These are phyloP conservation scores for Mus spicilegus DNA, from an alignment of 2,113 vertebrate species.

Conservation along the genomic window DNA sequence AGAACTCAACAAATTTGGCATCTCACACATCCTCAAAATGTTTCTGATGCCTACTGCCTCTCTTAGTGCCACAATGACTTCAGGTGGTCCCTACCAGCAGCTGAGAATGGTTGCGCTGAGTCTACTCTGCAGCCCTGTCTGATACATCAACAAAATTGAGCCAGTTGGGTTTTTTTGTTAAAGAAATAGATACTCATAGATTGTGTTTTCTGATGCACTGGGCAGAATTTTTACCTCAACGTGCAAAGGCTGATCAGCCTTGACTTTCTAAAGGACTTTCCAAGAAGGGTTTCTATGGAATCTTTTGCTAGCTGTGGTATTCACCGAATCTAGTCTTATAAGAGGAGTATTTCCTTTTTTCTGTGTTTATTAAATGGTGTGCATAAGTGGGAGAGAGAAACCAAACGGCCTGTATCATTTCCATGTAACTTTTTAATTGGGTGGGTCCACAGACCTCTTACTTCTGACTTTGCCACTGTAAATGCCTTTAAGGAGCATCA, in stretches of 20 bases:
- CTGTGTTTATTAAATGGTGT: slow-evolving; percentile 86
- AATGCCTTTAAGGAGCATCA: slow-evolving; percentile 92
- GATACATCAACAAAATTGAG: slow-evolving; percentile 92
- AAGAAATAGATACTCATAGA: slow-evolving; percentile 85
- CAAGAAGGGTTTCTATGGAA: slow-evolving; percentile 87
- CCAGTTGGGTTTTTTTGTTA: slow-evolving; percentile 89
- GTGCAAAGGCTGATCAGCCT: slow-evolving; percentile 86
- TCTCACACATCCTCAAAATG: slow-evolving; percentile 82
- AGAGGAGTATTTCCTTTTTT: slow-evolving; percentile 80
- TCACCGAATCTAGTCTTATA: slow-evolving; percentile 83
- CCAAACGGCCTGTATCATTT: slow-evolving; percentile 81
- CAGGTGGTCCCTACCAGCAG: slow-evolving; percentile 94
- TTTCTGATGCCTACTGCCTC: slow-evolving; percentile 80
- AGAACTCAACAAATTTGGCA: slow-evolving; percentile 74
- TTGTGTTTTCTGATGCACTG: slow-evolving; percentile 91
- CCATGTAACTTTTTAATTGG: slow-evolving; percentile 82
- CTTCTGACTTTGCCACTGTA: slow-evolving; percentile 96
- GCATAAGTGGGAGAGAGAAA: slow-evolving; percentile 77
- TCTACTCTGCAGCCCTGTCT: slow-evolving; percentile 87
- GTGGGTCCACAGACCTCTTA: slow-evolving; percentile 95
- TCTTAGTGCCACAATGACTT: slow-evolving; percentile 82
- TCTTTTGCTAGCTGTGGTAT: slow-evolving; percentile 89
- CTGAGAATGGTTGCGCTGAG: slow-evolving; percentile 90
- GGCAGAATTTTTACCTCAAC: slow-evolving; percentile 92
- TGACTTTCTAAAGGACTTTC: slow-evolving; percentile 89